Conservation (phyloP, 2,888 invertebrate species). For the Apodemia zela region DNA sequence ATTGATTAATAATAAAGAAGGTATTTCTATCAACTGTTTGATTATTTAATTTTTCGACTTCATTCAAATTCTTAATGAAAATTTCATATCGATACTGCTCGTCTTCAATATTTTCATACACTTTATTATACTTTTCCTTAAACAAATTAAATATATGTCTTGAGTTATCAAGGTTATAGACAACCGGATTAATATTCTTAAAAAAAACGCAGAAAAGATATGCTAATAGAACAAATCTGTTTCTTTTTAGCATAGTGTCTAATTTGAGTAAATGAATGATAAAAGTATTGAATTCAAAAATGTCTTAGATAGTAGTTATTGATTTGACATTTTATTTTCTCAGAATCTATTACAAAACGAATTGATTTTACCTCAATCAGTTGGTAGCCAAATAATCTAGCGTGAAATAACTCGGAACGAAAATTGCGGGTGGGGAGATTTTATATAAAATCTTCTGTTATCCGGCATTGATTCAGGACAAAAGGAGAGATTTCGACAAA, state of each 20-base stretch:
- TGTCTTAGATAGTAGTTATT: background rate
- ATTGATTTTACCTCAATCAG: conserved; percentile 17
- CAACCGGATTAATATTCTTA: background rate
- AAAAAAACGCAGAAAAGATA: background rate
- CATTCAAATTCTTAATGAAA: conserved; percentile 46
- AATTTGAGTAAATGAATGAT: background rate
- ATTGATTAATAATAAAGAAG: conserved; percentile 47
- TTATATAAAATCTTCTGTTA: conserved; percentile 59
- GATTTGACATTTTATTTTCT: background rate
- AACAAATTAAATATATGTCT: conserved; percentile 41
- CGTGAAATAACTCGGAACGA: conserved; percentile 44
- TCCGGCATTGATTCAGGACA: conserved; percentile 56
- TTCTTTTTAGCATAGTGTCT: background rate
- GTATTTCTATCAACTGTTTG: conserved; percentile 32
- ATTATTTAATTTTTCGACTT: conserved; percentile 43
- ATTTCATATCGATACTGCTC: conserved; percentile 40
- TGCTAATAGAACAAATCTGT: background rate
- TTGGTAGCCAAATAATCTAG: conserved; percentile 44
- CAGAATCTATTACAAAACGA: background rate
- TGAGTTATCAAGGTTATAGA: conserved; percentile 31
- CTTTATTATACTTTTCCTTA: conserved; percentile 45
- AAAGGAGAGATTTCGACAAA: conserved; percentile 45
- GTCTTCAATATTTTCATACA: conserved; percentile 37
- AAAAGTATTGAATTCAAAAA: background rate
- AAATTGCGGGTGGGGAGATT: conserved; percentile 36